These are phyloP conservation scores for Bothrops jararaca DNA, from an alignment of 2,113 vertebrate genomes.

Conservation along the genomic window DNA sequence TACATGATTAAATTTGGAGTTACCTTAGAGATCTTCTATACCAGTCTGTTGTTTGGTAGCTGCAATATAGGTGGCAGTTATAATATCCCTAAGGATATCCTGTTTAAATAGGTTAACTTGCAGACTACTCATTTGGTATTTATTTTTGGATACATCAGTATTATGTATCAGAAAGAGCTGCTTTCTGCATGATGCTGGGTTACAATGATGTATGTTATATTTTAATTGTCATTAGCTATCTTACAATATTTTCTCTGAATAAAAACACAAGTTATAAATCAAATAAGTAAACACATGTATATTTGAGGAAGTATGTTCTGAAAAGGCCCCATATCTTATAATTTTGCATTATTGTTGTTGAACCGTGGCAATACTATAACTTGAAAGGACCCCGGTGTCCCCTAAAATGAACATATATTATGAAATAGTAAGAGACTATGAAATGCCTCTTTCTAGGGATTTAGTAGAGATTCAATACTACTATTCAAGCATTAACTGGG, in stretches of 20 bases:
- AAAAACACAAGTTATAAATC: not conserved
- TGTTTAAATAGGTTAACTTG: not conserved
- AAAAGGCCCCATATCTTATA: not conserved
- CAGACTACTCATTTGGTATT: not conserved
- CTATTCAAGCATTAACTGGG: not conserved
- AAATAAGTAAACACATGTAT: not conserved
- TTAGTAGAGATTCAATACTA: not conserved
- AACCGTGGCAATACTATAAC: not conserved
- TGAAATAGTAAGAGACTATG: not conserved
- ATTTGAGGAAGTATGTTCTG: not conserved
- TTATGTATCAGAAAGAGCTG: not conserved
- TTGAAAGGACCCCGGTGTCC: not conserved
- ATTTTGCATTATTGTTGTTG: not conserved
- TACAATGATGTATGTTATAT: not conserved
- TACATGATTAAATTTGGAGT: not conserved
- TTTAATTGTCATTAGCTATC: not conserved
- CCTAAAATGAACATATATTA: not conserved
- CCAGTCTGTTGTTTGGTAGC: not conserved
- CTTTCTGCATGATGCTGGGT: not conserved
- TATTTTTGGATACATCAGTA: not conserved
- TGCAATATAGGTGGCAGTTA: not conserved
- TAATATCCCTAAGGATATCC: not conserved
- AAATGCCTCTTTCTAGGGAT: not conserved
- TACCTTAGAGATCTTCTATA: not conserved
- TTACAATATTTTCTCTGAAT: not conserved